phyloP scores from a whole-genome alignment of 2,113 vertebrate species.

The Arenaria interpres region DNA sequence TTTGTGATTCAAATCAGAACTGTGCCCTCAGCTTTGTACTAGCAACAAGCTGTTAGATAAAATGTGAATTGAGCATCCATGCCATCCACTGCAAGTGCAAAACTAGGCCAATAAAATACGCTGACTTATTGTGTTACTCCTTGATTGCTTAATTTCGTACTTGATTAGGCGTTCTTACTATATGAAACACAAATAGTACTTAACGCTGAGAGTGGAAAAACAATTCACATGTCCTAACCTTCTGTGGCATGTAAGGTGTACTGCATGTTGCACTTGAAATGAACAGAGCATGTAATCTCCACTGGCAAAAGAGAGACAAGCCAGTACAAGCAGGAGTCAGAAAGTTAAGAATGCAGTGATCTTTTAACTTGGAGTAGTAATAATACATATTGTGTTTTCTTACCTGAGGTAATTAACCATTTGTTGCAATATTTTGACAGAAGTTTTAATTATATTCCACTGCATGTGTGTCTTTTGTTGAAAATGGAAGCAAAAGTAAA shows the following conservation, averaged over 20 bases:
- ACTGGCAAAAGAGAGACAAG: neutral
- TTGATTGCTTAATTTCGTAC: neutral
- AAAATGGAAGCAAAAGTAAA: neutral
- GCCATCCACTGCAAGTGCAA: neutral
- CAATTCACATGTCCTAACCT: neutral
- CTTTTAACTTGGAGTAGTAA: neutral
- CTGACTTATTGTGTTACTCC: neutral
- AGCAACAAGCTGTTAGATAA: neutral
- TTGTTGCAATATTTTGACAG: neutral
- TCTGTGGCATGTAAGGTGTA: neutral
- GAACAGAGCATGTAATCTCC: neutral
- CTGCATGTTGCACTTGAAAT: neutral
- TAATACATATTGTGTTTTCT: neutral
- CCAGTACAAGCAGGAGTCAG: neutral
- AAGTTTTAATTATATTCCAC: neutral
- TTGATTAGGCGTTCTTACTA: neutral
- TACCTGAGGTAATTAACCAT: neutral
- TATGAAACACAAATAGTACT: neutral
- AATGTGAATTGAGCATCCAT: neutral
- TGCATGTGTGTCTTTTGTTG: fast-evolving
- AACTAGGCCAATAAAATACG: neutral
- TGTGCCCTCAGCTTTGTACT: neutral
- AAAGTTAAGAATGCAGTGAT: neutral
- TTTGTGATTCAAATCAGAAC: neutral
- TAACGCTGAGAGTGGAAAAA: neutral